These are phyloP conservation scores for Latheticus oryzae DNA, from an alignment of 2,888 invertebrate species.

Conservation along the genomic window DNA sequence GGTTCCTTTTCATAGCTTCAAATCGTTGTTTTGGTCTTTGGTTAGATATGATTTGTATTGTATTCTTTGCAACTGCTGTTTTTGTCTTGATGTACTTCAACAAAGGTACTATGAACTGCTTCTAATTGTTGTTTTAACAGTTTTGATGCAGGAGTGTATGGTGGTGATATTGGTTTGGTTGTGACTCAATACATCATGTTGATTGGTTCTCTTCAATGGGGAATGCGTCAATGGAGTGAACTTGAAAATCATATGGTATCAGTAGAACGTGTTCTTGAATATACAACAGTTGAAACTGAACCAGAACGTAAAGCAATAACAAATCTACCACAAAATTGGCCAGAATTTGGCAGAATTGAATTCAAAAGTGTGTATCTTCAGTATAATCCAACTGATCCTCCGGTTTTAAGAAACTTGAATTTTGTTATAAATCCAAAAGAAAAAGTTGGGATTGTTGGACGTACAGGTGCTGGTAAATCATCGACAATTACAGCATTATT, in stretches of 20 bases:
- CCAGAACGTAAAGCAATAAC: conserved; percentile 50
- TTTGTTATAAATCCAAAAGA: conserved; percentile 76
- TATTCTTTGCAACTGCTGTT: conserved; percentile 68
- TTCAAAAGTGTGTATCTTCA: conserved; percentile 78
- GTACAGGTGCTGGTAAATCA: conserved; percentile 89
- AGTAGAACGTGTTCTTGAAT: conserved; percentile 56
- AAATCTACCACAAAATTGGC: conserved; percentile 77
- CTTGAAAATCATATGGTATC: conserved; percentile 70
- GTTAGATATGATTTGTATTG: conserved; percentile 75
- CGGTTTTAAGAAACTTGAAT: conserved; percentile 79
- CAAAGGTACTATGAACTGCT: too few species aligned
- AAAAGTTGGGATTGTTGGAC: conserved; percentile 83
- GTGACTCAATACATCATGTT: conserved; percentile 81
- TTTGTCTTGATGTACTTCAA: conserved; percentile 51
- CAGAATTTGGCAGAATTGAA: conserved; percentile 74
- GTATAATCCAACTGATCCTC: conserved; percentile 78
- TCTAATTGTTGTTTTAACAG: too few species aligned
- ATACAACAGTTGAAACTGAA: conserved; percentile 55
- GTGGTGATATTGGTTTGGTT: conserved; percentile 82
- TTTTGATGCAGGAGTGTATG: conserved; percentile 69
- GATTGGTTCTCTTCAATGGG: conserved; percentile 76
- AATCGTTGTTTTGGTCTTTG: conserved; percentile 79
- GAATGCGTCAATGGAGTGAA: conserved; percentile 88
- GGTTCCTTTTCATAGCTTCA: conserved; percentile 75
- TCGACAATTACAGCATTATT: conserved; percentile 83